phyloP scores from a whole-genome alignment of 37 sponge, comb jelly and placozoan species.

The Hexactinellida sp. region DNA sequence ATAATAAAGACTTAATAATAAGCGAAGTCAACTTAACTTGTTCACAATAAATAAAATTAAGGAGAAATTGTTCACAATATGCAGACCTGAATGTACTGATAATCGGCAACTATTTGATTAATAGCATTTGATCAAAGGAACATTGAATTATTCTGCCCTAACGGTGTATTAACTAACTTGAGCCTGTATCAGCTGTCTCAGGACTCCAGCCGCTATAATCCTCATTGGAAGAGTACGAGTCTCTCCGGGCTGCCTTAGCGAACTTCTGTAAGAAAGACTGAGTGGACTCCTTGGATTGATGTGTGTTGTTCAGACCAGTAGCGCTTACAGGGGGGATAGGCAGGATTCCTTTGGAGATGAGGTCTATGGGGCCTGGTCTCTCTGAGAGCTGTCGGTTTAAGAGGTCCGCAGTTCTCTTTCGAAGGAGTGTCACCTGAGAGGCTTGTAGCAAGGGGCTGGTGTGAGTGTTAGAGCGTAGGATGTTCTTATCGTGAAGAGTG shows the following conservation, averaged over 20 bases:
- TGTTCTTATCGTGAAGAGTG: not conserved
- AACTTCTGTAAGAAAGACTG: not conserved
- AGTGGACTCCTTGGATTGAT: not conserved
- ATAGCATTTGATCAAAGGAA: too few relatives aligned
- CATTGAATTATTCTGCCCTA: too few relatives aligned
- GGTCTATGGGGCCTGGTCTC: not conserved
- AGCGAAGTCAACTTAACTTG: too few relatives aligned
- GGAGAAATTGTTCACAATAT: too few relatives aligned
- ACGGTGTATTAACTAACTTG: not conserved
- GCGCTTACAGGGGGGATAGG: not conserved
- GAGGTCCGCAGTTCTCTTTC: not conserved
- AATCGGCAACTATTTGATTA: too few relatives aligned
- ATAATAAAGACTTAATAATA: too few relatives aligned
- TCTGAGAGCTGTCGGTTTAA: not conserved
- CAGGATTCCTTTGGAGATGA: not conserved
- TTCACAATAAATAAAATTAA: too few relatives aligned
- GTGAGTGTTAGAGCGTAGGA: not conserved
- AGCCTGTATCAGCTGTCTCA: not conserved
- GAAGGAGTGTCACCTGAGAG: not conserved
- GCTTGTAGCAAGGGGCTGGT: not conserved
- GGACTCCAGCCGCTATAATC: not conserved
- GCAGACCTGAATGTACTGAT: too few relatives aligned
- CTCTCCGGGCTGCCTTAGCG: not conserved
- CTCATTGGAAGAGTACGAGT: not conserved
- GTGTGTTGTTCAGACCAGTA: not conserved